phyloP scores from a whole-genome alignment of 2,797 vertebrate genomes.

The Lagodon rhomboides region DNA sequence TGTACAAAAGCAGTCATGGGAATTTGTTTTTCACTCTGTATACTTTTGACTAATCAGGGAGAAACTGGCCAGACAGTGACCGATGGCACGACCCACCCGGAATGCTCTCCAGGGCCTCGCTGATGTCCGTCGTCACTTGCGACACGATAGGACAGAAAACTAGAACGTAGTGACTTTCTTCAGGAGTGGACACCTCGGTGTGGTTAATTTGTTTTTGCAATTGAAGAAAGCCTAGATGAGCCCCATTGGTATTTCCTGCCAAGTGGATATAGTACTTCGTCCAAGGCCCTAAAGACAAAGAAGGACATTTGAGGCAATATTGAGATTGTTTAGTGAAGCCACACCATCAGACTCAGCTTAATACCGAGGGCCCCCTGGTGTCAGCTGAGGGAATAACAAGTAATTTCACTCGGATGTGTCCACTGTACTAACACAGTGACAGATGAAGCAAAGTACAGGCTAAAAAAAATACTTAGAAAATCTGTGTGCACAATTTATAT shows the following conservation, averaged over 20 bases:
- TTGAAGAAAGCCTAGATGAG: not conserved
- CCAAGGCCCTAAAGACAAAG: not conserved
- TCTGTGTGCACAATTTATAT: no score
- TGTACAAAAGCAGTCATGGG: no score
- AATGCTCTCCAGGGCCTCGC: not conserved
- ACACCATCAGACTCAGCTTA: no score
- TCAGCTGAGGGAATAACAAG: no score
- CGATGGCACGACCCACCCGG: not conserved
- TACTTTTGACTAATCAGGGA: not conserved
- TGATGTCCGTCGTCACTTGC: not conserved
- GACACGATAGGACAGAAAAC: not conserved
- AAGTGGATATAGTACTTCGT: not conserved
- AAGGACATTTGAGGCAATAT: not conserved
- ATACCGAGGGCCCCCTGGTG: no score
- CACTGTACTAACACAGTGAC: no score
- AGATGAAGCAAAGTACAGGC: no score
- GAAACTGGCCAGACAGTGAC: not conserved
- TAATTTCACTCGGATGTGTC: no score
- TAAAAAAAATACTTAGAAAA: no score
- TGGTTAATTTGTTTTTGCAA: accelerated
- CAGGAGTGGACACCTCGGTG: not conserved
- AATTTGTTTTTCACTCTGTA: no score
- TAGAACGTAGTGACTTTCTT: not conserved
- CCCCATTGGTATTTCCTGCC: not conserved
- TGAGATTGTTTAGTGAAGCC: no score